These are phyloP conservation scores for Lasioglossum vierecki DNA, from an alignment of 2,888 invertebrate species.

Conservation along the genomic window DNA sequence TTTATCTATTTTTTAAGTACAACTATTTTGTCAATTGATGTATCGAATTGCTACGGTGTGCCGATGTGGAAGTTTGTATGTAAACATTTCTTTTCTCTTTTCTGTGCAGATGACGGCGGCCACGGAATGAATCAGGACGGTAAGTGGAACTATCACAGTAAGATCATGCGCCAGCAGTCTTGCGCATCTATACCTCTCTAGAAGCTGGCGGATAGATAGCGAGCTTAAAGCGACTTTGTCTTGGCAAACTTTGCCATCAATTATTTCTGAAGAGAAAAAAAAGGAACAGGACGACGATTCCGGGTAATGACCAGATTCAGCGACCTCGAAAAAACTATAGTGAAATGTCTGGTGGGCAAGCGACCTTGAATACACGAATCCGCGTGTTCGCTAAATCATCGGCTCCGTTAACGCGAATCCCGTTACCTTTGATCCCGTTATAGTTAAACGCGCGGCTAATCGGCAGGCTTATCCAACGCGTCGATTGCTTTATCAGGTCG, in stretches of 20 bases:
- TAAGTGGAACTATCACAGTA: conserved; percentile 70
- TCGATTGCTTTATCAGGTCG: conserved; percentile 47
- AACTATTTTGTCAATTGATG: background rate
- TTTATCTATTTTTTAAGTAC: background rate
- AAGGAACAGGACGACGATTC: background rate
- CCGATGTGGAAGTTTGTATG: background rate
- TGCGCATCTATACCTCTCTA: background rate
- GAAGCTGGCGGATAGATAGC: background rate
- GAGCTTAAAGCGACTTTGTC: background rate
- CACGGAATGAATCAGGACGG: conserved; percentile 83
- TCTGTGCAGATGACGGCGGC: conserved; percentile 79
- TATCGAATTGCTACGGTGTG: background rate
- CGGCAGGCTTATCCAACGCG: conserved; percentile 43
- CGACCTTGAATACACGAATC: background rate
- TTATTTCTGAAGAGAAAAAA: background rate
- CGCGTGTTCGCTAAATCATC: background rate
- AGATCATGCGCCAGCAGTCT: background rate
- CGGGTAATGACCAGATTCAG: too few relatives aligned
- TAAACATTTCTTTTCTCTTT: conserved; percentile 52
- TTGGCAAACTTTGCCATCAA: background rate
- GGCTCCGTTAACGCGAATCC: conserved; percentile 32
- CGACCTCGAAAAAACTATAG: too few relatives aligned
- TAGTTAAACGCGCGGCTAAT: conserved; percentile 51
- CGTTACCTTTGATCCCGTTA: conserved; percentile 66
- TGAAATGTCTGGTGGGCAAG: background rate